Base-by-base conservation (phyloP, 2,888 invertebrate genomes). In the Labia minor region DNA sequence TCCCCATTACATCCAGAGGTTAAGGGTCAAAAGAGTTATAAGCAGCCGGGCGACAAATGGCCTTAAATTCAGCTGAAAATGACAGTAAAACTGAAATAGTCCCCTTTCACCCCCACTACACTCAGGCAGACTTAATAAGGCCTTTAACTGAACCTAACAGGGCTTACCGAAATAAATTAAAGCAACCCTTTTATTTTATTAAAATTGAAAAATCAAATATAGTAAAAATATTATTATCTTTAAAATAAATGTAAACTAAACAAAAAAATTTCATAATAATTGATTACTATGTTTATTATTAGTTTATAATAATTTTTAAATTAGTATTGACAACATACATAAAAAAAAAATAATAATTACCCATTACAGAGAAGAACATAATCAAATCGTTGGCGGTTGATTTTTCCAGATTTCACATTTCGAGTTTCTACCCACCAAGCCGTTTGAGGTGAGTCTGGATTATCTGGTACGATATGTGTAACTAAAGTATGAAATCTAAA, bases 291-390 rank as follows among this genome's bases (percentile, higher is more conserved):
- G n/a, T n/a, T n/a, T n/a, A n/a, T n/a, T n/a, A n/a, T n/a, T n/a
- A n/a, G n/a, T n/a, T n/a, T n/a, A n/a, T n/a, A n/a, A n/a, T n/a
- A n/a, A n/a, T n/a, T n/a, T n/a, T n/a, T n/a, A n/a, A n/a, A n/a
- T n/a, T n/a, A n/a, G n/a, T n/a, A n/a, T n/a, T n/a, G n/a, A n/a
- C n/a, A n/a, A n/a, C n/a, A n/a, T n/a, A n/a, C n/a, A n/a, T n/a
- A n/a, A n/a, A n/a, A n/a, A n/a, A n/a, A n/a, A n/a, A n/a, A n/a
- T n/a, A n/a, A n/a, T n/a, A n/a, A n/a, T n/a, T n/a, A n/a, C 74
- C 89, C 89, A 72, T 83, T 87, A 72, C 88, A 88, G 4, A 89
- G 78, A 70, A 88, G 81, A 3, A 89, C 79, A 64, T 83, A 84
- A 73, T 88, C 85, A 72, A 85, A 89, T 79, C 79, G 16, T 77